Evolutionary conservation across 2,888 invertebrate genomes (phyloP).

Genomic region (Eurytoma adleriae): DNA sequence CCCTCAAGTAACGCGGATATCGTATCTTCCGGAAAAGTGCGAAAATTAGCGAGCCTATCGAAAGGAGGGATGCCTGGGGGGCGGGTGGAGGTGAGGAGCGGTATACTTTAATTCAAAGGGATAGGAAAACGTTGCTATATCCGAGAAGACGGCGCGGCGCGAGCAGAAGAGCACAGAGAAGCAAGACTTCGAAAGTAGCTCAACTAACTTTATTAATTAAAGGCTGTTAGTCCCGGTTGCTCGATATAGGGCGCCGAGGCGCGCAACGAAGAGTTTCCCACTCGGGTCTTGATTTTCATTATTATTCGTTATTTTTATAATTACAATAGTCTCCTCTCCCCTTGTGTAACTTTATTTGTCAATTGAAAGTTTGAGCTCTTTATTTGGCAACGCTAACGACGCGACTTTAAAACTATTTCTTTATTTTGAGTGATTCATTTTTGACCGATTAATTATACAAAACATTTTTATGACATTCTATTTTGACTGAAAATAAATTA

Average conservation of each 20-base stretch:
- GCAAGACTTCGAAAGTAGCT: conserved; percentile 72
- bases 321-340: conserved; percentile 25
- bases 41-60: conserved; percentile 55
- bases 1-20: not conserved
- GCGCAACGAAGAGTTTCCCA: conserved; percentile 9
- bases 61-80: conserved; percentile 46
- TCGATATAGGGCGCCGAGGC: conserved; percentile 64
- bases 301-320: conserved; percentile 54
- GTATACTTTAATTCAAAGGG: conserved; percentile 69
- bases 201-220: conserved; percentile 74
- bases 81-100: conserved; percentile 55
- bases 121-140: conserved; percentile 64
- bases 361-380: conserved; percentile 32
- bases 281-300: conserved; percentile 47
- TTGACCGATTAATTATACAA: too few relatives aligned
- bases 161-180: conserved; percentile 51
- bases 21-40: conserved; percentile 28
- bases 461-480: too few relatives aligned
- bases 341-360: conserved; percentile 38
- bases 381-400: not conserved
- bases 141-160: conserved; percentile 47
- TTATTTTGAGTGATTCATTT: too few relatives aligned
- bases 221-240: conserved; percentile 72
- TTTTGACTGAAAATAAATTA: too few relatives aligned
- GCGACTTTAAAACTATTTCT: too few relatives aligned